Base-by-base conservation (phyloP, 2,888 invertebrate genomes). In the Ichneumoninae sp. region DNA sequence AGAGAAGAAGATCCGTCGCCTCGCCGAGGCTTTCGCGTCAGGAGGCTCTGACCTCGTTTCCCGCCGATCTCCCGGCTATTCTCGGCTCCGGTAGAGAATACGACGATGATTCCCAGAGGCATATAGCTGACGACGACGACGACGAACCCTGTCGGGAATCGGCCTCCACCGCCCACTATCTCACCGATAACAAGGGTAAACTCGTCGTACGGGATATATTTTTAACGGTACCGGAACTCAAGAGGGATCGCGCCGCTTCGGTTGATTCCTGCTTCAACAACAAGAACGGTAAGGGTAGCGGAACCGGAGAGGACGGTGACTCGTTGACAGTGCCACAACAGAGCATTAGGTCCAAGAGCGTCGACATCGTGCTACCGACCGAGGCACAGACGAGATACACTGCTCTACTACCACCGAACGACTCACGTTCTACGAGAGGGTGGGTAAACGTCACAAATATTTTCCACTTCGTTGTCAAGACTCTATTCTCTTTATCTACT, bases 231-330 rank as follows among this genome's bases (percentile, higher is more conserved):
- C 98, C 98, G 57, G 97, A 98, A 90, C 93, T 98, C 87, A 97
- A 96, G 92, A 95, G 98, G 36, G 98, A 98, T 92, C 96, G 98
- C 22, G 98, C 98, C 22, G 98, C 97, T 47, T 98, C 98, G 0
- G 97, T 98, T 1, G 98, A 98, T 92, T 97, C 98, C 22, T 97
- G 97, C 92, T 98, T 98, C 93, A 97, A 97, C 94, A 95, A 96
- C 33, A 96, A 97, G 69, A 92, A 91, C 73, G 85, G 81, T 71
- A 87, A 87, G 76, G 57, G 47, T 26, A 52, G 22, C 60, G 96
- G 95, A 78, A 96, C 96, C 93, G 96, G 96, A 26, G 96, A 96
- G 90, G 96, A 97, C 91, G 94, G 95, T 88, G 95, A 96, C 89
- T 95, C 96, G 76, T 94, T 97, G 86, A 95, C 96, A 81, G 97